Evolutionary conservation across 2,113 vertebrate genomes (phyloP).

Genomic region (Mus spicilegus): DNA sequence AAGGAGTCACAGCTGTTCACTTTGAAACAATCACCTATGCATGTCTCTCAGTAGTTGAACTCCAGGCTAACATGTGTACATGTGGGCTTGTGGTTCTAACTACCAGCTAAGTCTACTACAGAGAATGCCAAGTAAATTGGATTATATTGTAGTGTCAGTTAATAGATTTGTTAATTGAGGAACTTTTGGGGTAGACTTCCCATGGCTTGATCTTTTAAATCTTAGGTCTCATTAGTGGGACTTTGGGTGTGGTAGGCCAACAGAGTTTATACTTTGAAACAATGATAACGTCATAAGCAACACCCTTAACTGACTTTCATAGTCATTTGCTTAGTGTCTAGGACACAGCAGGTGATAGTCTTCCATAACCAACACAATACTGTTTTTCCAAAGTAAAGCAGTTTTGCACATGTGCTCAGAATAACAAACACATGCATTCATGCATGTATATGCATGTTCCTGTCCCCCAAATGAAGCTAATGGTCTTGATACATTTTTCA

Average conservation of each 20-base stretch:
- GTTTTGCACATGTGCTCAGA: not conserved
- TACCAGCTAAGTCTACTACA: not conserved
- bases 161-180: constrained; percentile 20
- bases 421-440: not conserved
- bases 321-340: constrained; percentile 30
- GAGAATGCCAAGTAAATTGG: not conserved
- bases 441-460: no score
- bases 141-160: constrained; percentile 12
- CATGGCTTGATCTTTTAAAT: constrained; percentile 53
- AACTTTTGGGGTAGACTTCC: not conserved
- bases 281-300: constrained; percentile 8
- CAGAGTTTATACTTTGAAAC: constrained; percentile 31
- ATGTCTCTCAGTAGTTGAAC: not conserved
- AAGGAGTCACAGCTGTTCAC: not conserved
- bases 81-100: not conserved
- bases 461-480: not conserved
- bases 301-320: not conserved
- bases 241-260: constrained; percentile 39
- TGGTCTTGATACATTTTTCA: not conserved
- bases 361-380: not conserved
- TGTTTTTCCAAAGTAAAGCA: constrained; percentile 49
- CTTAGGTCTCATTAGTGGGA: not conserved
- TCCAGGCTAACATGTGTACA: not conserved
- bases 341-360: not conserved
- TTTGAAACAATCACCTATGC: not conserved